A percentile compares a stretch with the other conserved stretches of the same genome.
Conservation (phyloP, 2,797 vertebrate genomes). For the Bovichtus diacanthus region DNA sequence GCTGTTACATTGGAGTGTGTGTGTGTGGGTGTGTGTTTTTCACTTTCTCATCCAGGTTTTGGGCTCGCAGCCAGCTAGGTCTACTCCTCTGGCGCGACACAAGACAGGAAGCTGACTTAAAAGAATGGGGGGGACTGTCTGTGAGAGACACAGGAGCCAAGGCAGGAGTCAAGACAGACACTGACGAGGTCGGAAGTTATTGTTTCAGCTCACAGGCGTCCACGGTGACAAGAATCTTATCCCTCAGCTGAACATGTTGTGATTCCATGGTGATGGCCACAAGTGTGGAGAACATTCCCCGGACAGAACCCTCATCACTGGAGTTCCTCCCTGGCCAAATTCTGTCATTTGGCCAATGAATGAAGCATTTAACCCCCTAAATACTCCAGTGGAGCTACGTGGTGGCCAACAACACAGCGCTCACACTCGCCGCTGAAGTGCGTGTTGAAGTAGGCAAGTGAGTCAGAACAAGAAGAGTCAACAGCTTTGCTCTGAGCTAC, state of each 20-base stretch:
- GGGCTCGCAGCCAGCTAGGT: conserved; percentile 76
- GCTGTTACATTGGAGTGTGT: conserved; percentile 28
- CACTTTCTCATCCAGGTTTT: conserved; percentile 63
- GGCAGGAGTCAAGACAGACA: conserved; percentile 73
- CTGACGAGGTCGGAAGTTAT: conserved; percentile 78
- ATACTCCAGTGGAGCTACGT: not conserved
- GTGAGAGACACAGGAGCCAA: conserved; percentile 71
- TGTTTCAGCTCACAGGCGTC: conserved; percentile 77
- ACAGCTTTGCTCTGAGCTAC: not conserved
- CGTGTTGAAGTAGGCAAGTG: not conserved
- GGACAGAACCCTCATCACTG: conserved; percentile 23
- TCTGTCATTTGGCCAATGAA: not conserved
- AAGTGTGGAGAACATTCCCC: conserved; percentile 26
- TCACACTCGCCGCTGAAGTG: not conserved
- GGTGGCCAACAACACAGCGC: conserved; percentile 1
- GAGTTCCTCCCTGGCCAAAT: conserved; percentile 7
- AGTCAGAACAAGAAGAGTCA: not conserved
- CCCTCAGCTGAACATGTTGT: conserved; percentile 52
- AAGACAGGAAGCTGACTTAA: conserved; percentile 87
- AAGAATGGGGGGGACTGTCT: conserved; percentile 81
- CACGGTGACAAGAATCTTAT: conserved; percentile 57
- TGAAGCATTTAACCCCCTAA: conserved; percentile 3
- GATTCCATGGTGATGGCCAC: conserved; percentile 38
- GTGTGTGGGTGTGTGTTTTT: conserved; percentile 43
- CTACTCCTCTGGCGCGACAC: conserved; percentile 85